phyloP scores from a whole-genome alignment of 2,888 invertebrate species.

The Aproaerema taeniolella region DNA sequence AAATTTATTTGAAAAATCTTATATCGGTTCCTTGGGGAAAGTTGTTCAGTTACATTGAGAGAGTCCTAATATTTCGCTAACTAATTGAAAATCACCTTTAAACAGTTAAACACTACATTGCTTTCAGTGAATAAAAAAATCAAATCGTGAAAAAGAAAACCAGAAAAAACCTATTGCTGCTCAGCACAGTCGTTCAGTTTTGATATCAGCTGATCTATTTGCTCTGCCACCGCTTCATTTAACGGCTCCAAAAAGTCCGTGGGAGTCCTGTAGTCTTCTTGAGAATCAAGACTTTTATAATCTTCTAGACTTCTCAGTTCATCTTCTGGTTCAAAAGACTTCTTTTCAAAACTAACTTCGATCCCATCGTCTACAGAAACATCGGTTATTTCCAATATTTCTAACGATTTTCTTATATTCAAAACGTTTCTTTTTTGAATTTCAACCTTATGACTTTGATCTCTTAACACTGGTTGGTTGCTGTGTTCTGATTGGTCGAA shows the following conservation, averaged over 20 bases:
- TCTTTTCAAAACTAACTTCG: conserved; percentile 57
- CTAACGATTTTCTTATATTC: conserved; percentile 47
- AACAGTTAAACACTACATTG: no score
- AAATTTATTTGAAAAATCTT: no score
- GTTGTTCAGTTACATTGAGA: no score
- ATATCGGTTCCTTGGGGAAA: no score
- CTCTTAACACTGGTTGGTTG: conserved; percentile 35
- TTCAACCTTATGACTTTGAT: conserved; percentile 26
- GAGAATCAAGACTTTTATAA: conserved; percentile 39
- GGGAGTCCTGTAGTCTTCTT: conserved; percentile 56
- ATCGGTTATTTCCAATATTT: conserved; percentile 51
- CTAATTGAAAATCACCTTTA: no score
- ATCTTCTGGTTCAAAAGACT: conserved; percentile 20
- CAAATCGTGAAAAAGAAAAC: conserved; percentile 13
- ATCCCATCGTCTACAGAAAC: conserved; percentile 36
- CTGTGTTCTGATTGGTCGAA: no score
- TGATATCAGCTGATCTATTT: conserved; percentile 61
- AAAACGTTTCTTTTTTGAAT: conserved; percentile 29
- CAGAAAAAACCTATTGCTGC: conserved; percentile 33
- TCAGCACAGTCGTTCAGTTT: conserved; percentile 47
- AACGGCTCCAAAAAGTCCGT: conserved; percentile 57
- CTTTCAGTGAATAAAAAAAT: conserved; percentile 5
- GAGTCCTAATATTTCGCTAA: no score
- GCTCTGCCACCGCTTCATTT: conserved; percentile 54
- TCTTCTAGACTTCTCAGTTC: neutral